phyloP scores from a whole-genome alignment of 2,888 invertebrate species.

The Spatulosminthurus flaviceps region DNA sequence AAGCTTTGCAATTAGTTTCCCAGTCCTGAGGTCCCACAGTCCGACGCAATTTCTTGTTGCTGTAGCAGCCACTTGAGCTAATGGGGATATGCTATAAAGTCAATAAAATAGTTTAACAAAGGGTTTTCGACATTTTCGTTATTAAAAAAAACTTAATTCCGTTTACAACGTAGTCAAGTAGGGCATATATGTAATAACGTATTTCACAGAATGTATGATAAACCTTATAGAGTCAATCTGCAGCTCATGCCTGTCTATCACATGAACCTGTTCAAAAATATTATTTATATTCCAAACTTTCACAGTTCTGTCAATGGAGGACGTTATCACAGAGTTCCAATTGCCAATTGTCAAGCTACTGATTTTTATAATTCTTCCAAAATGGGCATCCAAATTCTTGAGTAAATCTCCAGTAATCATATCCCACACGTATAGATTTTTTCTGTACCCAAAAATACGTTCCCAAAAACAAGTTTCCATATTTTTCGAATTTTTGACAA shows the following conservation, averaged over 20 bases:
- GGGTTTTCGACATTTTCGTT: no score
- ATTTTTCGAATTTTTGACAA: not conserved
- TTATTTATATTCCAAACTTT: conserved; percentile 99
- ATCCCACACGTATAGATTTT: conserved; percentile 95
- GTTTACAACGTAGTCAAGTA: no score
- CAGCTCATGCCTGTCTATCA: conserved; percentile 92
- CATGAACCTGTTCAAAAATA: conserved; percentile 96
- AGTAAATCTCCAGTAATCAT: conserved; percentile 81
- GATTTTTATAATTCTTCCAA: conserved; percentile 92
- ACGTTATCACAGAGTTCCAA: conserved; percentile 92
- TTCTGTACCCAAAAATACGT: conserved; percentile 69
- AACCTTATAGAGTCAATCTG: conserved; percentile 86
- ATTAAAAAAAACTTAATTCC: conserved; percentile 8
- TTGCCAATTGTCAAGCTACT: conserved; percentile 85
- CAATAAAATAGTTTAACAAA: no score
- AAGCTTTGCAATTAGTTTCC: conserved; percentile 83
- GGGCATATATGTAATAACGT: no score
- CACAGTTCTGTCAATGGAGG: conserved; percentile 96
- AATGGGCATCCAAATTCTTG: conserved; percentile 95
- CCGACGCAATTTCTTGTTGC: conserved; percentile 95
- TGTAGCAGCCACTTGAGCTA: conserved; percentile 84
- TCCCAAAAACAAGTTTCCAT: not conserved
- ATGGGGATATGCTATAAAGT: conserved; percentile 76
- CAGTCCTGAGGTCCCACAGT: conserved; percentile 90
- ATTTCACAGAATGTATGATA: no score